phyloP scores from a whole-genome alignment of 2,113 vertebrate genomes.

The Peucedramus taeniatus region DNA sequence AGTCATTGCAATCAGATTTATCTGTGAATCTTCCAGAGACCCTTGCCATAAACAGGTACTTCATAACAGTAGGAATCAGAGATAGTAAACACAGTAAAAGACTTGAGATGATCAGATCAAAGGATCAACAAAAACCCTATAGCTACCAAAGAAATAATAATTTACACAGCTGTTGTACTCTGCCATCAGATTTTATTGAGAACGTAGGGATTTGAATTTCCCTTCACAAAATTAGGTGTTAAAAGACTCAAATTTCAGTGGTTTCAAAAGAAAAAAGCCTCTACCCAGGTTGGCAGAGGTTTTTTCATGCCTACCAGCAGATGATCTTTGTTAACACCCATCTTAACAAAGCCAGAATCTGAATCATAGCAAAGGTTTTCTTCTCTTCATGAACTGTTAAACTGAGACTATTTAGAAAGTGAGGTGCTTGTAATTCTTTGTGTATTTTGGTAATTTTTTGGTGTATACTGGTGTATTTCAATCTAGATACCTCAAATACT shows the following conservation, averaged over 20 bases:
- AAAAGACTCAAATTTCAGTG: background rate
- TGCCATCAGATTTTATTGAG: background rate
- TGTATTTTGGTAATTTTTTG: background rate
- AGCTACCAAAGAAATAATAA: background rate
- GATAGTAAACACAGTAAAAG: background rate
- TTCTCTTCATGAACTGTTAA: background rate
- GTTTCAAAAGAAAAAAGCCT: background rate
- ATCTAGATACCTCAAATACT: background rate
- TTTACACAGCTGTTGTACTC: background rate
- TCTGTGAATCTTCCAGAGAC: background rate
- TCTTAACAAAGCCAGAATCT: background rate
- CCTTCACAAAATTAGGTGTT: background rate
- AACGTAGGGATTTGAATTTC: background rate
- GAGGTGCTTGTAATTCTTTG: background rate
- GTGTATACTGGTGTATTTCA: background rate
- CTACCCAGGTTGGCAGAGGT: accelerated
- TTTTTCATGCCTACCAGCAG: background rate
- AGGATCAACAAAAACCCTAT: background rate
- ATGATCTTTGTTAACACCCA: background rate
- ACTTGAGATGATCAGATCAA: background rate
- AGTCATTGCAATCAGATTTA: background rate
- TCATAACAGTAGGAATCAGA: background rate
- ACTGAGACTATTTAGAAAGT: background rate
- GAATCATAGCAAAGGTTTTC: background rate
- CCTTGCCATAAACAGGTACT: background rate